Base-by-base conservation (phyloP, 1,140 invertebrate genomes). In the Batillaria attramentaria region DNA sequence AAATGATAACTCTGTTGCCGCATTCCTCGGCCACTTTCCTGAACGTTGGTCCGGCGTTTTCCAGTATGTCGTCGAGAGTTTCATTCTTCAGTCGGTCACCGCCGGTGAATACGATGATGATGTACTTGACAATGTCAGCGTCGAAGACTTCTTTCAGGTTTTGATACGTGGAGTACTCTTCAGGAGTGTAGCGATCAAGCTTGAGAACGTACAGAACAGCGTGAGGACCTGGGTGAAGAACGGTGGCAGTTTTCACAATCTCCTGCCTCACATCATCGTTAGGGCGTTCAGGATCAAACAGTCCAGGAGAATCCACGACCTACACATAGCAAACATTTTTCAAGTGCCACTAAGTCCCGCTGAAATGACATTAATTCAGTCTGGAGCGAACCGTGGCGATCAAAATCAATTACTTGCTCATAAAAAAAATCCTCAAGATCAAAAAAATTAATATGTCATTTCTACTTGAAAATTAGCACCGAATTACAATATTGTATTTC, bases 281-380 rank as follows among this genome's bases (percentile, higher is more conserved):
- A 6, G 65, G 33, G 28, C 42, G 62, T 18, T 37, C 50, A 2
- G 77, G 78, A 35, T 81, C 77, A 50, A 81, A 81, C 5, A 76
- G n/a, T 13, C 80, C 80, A 31, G 73, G 77, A n/a, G 73, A 79
- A 31, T 82, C 82, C 1, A 79, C 77, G 10, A 83, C 39, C n/a
- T 60, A 33, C 28, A 42, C 42, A 42, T 24, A 57, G 28, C 28
- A 74, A 31, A 60, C 57, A 28, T 4, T n/a, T 20, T 28, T 24
- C 6, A 6, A 4, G 24, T n/a, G 4, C 6, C 24, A 13, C 24
- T 6, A n/a, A n/a, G 24, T n/a, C 6, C n/a, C n/a, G 57, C 5
- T 13, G 4, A 66, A 35, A 13, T 31, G 5, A 35, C n/a, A 35
- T 16, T 35, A 6, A 35, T 35, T 35, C 3, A 35, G 33, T 66